Conservation (phyloP, 2,888 invertebrate genomes). For the Diaprepes abbreviatus region DNA sequence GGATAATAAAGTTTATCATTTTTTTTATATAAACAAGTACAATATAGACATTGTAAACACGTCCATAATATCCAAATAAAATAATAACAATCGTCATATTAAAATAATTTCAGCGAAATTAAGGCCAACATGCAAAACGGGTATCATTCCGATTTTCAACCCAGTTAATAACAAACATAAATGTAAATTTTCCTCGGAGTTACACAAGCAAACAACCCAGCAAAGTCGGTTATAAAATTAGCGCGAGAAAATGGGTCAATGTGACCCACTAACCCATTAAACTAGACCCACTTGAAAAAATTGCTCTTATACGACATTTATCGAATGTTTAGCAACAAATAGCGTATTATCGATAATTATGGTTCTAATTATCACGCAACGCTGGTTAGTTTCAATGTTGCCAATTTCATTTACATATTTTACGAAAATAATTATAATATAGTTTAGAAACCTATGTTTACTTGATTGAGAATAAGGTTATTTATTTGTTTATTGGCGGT, state of each 20-base stretch:
- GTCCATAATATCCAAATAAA: too few relatives aligned
- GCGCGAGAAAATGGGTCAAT: conserved; percentile 59
- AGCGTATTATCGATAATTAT: conserved; percentile 14
- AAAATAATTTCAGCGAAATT: conserved; percentile 46
- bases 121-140: conserved; percentile 37
- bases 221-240: conserved; percentile 51
- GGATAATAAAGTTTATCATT: too few relatives aligned
- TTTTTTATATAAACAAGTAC: too few relatives aligned
- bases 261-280: conserved; percentile 62
- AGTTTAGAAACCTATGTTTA: not conserved
- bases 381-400: conserved; percentile 11
- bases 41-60: too few relatives aligned
- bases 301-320: conserved; percentile 20
- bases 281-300: conserved; percentile 59
- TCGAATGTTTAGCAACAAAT: conserved; percentile 20
- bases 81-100: not conserved
- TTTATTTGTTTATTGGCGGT: too few relatives aligned
- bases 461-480: not conserved
- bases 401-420: conserved; percentile 22
- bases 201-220: conserved; percentile 16
- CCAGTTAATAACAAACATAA: conserved; percentile 19
- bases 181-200: conserved; percentile 34
- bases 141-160: conserved; percentile 53
- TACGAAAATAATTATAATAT: conserved; percentile 7
- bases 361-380: conserved; percentile 24